Evolutionary conservation across 2,888 invertebrate species (phyloP), one percentile per base, ranked within the genome.

Genomic region (Alcis repandata): DNA sequence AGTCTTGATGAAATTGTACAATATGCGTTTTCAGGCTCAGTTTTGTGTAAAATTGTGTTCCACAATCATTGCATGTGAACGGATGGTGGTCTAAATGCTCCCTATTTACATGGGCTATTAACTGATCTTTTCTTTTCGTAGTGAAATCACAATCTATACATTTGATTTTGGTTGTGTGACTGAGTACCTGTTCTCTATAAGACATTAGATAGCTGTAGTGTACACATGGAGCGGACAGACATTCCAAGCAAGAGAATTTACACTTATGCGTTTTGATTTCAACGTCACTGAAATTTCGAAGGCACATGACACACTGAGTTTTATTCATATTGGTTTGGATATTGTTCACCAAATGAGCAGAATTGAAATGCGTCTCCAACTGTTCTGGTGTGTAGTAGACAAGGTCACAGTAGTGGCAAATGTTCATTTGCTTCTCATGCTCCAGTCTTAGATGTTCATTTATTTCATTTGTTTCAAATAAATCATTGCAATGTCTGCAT

Each of bases 71-170:
- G 59, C 88, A 88, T 2, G 81, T 80, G 54, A 84, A 87, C 0
- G 88, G 87, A 59, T 85, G 85, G 59, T 86, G 79, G 15, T 86
- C 78, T 43, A 88, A 79, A 75, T 88, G 88, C 59, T 85, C 86
- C 17, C 86, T 72, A 48, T 88, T 88, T 0, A 78, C 82, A 65
- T 88, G 88, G 0, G 79, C 76, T 0, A 88, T 79, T 6, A 88
- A 68, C 45, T 83, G 79, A 51, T 85, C 83, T 45, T 86, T 87
- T 19, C 83, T 77, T 10, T 79, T 77, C 15, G 84, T 86, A 0
- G 78, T 76, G 65, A 84, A 88, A 56, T 87, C 84, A 59, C 88
- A 88, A 69, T 86, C 85, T 2, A 80, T 58, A 57, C 88, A 88
- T 63, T 77, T 77, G 2, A 86, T 76, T 57, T 79, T 79, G 2